Evolutionary conservation across 2,113 vertebrate species (phyloP), one percentile per base, ranked within the genome.

Genomic region (Helogale parvula): DNA sequence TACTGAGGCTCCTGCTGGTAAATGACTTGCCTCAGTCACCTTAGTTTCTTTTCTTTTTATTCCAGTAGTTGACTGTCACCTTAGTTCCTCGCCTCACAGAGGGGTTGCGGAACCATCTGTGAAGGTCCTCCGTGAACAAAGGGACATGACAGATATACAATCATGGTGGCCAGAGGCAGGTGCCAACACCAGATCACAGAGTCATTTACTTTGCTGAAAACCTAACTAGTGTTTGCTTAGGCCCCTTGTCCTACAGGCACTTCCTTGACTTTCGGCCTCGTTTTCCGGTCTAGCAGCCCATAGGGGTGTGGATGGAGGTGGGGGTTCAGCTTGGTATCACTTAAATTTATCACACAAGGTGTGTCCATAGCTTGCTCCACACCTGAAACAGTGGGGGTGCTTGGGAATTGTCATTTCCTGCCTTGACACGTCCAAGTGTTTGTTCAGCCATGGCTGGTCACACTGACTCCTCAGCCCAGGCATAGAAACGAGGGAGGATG

Each of bases 321-420:
- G 38, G 23, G 23, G 69, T 29, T 92, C 81, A 4, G 19, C 15
- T 7, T 2, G 15, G 27, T 60, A 35, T 94, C 68, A 54, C 81
- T 54, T 19, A 8, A 95, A 77, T 66, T 68, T 52, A 79, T 88
- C 87, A 35, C 41, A 52, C 45, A 57, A 77, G 84, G 84, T 92
- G 52, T 90, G 90, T 84, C 47, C 0, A 0, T 71, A 45, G 87
- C 52, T 63, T 41, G n/a, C 45, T 89, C 74, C 65, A 90, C 47
- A 65, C 47, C 38, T 63, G 45, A 89, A 74, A 54, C n/a, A 65
- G 45, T 19, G 2, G 8, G 74, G 84, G 74, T 76, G 79, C 82
- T 88, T 83, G 82, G 96, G 94, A 94, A 93, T 74, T 74, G 94
- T 93, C 94, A 97, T 96, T 95, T 86, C 95, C 57, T 91, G 96